Evolutionary conservation across 2,888 invertebrate species (phyloP), one percentile per base, ranked within the genome.

Genomic region (Ceriagrion tenellum): DNA sequence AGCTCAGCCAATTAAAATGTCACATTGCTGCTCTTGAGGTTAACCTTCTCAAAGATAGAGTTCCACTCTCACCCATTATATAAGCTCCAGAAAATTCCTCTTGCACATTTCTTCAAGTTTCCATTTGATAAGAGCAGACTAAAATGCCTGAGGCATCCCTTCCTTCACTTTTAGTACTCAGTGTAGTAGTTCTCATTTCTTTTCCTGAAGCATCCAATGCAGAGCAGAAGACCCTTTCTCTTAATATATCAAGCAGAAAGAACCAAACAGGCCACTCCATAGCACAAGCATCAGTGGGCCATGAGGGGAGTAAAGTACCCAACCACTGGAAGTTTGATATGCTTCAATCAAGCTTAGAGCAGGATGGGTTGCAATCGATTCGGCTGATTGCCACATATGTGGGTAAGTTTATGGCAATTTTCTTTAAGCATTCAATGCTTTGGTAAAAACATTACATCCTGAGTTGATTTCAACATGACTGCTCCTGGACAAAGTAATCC

Each of bases 261-360:
- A 91, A 91, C 91, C 63, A 91, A 59, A 91, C 91, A 59, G 91
- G 91, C 56, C 91, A 91, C 63, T 30, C 30, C 30, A 40, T 40
- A 18, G 35, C 91, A 56, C 59, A 91, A 35, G 20, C 63, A 20
- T 63, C 23, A 23, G 40, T 91, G 26, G 40, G 40, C 30, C 35
- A 59, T 35, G 59, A 59, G 55, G 20, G 40, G 3, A 20, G 18
- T 59, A 56, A 91, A 20, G 40, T 63, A 26, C 91, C 91, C 30
- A 35, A 91, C 0, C 35, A 91, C 18, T 91, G 91, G 91, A 63
- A 35, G 35, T 40, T 91, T 40, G 56, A 59, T 16, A 40, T 63
- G 23, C 30, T 40, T 40, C 91, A 91, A 35, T 40, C 35, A 35
- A 26, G 30, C 16, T 63, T 40, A 23, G 91, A 91, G 63, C 59